These are phyloP conservation scores for Slavum lentiscoides DNA, from an alignment of 2,888 invertebrate genomes.

Conservation along the genomic window DNA sequence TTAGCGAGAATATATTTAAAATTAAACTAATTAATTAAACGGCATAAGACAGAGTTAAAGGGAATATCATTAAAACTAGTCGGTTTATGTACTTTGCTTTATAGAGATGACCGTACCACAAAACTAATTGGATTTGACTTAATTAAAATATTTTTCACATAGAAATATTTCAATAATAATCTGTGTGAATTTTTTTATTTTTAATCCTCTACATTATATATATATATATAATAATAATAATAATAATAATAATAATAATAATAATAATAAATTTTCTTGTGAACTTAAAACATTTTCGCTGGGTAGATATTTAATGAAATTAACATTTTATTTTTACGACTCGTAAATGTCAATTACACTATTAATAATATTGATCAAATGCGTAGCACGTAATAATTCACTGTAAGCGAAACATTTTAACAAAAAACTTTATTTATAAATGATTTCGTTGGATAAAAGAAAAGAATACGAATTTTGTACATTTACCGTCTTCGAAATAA, in stretches of 20 bases:
- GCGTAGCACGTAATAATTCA: too few relatives aligned
- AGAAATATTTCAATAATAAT: conserved; percentile 18
- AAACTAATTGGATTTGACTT: conserved; percentile 26
- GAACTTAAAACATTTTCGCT: not conserved
- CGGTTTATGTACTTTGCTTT: not conserved
- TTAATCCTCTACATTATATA: not conserved
- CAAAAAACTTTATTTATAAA: too few relatives aligned
- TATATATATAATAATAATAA: not conserved
- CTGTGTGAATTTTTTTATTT: not conserved
- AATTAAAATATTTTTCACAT: conserved; percentile 30
- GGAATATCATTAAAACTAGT: conserved; percentile 23
- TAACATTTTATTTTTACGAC: conserved; percentile 11
- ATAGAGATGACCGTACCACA: not conserved
- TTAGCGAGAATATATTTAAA: not conserved
- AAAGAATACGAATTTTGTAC: too few relatives aligned
- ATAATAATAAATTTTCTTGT: not conserved
- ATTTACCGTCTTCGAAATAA: too few relatives aligned
- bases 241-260: too few relatives aligned
- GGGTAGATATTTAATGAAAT: conserved; percentile 8
- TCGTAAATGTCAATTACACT: conserved; percentile 33
- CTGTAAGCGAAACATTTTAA: too few relatives aligned
- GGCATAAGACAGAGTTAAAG: conserved; percentile 10
- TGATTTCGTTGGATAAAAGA: too few relatives aligned
- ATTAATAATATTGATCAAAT: conserved; percentile 23
- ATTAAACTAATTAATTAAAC: conserved; percentile 30